These are phyloP conservation scores for Bemisia tabaci DNA, from an alignment of 1,140 invertebrate species.

Conservation along the genomic window DNA sequence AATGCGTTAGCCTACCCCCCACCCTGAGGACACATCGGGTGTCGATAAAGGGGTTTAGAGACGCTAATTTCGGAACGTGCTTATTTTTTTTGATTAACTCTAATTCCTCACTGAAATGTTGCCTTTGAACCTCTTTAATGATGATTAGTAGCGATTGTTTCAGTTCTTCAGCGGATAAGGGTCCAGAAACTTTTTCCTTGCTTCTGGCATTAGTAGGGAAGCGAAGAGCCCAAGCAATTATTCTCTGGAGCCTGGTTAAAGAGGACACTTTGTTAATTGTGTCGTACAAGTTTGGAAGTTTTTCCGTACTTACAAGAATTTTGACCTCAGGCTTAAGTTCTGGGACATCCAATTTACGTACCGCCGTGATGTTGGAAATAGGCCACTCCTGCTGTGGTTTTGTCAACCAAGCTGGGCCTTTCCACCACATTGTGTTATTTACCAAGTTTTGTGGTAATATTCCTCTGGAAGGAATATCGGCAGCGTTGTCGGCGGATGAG, in stretches of 20 bases:
- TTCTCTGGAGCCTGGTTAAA: background rate
- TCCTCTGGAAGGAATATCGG: background rate
- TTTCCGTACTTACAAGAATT: too few species aligned
- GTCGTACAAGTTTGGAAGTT: too few species aligned
- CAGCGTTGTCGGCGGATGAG: background rate
- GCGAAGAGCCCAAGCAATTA: background rate
- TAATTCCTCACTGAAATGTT: background rate
- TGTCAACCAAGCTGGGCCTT: background rate
- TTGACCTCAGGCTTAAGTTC: too few species aligned
- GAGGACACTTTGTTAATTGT: too few species aligned
- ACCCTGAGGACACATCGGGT: constrained; percentile 27
- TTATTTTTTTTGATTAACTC: background rate
- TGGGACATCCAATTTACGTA: too few species aligned
- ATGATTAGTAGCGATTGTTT: background rate
- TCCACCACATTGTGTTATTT: background rate
- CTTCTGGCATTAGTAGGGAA: background rate
- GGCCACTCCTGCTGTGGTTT: background rate
- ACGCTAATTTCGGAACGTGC: background rate
- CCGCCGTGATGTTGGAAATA: too few species aligned
- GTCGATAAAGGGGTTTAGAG: constrained; percentile 26
- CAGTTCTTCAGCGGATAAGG: background rate
- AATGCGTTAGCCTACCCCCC: constrained; percentile 26
- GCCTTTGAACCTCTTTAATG: background rate
- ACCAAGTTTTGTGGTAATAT: background rate
- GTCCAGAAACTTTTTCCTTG: background rate